Evolutionary conservation across 2,113 vertebrate species (phyloP), one percentile per base, ranked within the genome.

Genomic region (Rhinogobius similis): DNA sequence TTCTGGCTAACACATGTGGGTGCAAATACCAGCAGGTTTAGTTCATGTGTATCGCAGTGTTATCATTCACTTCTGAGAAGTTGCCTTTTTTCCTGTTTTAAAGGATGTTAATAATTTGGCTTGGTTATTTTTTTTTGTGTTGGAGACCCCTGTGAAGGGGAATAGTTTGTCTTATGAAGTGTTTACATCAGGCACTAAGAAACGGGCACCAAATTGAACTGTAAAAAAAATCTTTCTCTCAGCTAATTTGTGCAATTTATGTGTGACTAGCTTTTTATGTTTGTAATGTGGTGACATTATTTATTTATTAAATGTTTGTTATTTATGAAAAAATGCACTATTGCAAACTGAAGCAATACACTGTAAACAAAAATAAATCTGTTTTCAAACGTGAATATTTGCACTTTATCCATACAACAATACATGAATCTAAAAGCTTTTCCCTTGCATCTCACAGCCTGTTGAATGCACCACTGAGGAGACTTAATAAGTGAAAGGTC

Each of bases 281-380:
- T 83, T 76, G 75, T 86, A 62, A 81, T 87, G 89, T 93, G 79
- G 55, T 89, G 77, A 58, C 55, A 73, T 66, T 90, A 6, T 29
- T 58, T 91, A 89, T 92, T 93, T 91, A 87, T 94, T 94, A 90
- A 90, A 88, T 90, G 88, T 91, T 82, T 69, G 72, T 81, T 93
- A 92, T 93, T 94, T 91, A 91, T 90, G 83, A 92, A 67, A 68
- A 68, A 87, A 86, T 96, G 95, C 95, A 96, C 95, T 94, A 93
- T 83, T 87, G 88, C 79, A 72, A 89, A 89, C 87, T 16, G 90
- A 91, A 96, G 94, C 95, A 96, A 95, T 96, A 95, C 86, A 92
- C 91, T 85, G 62, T 90, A 90, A 94, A 94, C 94, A 93, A 77
- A 66, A 66, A 93, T 93, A 93, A 94, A 93, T 72, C 43, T 72